Evolutionary conservation across 2,797 vertebrate species (phyloP).

Genomic region (Neosilurus hyrtlii): DNA sequence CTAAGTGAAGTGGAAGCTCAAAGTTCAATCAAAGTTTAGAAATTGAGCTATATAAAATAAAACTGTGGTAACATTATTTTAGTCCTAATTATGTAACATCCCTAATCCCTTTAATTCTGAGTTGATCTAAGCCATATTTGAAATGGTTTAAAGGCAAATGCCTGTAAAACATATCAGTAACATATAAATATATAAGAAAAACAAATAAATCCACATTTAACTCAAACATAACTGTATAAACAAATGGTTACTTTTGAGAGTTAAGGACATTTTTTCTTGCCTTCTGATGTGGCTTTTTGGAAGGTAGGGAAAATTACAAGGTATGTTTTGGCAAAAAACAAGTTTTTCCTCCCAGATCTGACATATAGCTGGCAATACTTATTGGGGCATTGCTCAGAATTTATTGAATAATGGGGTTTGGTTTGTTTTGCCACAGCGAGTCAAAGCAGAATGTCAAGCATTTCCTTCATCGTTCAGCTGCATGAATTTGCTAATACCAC

Average conservation of each 20-base stretch:
- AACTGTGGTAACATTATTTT: conserved; percentile 20
- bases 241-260: conserved; percentile 63
- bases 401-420: conserved; percentile 60
- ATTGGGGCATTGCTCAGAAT: conserved; percentile 48
- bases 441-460: conserved; percentile 55
- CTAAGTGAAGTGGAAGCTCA: not conserved
- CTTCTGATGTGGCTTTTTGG: conserved; percentile 69
- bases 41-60: not conserved
- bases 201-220: conserved; percentile 61
- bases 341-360: conserved; percentile 66
- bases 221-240: conserved; percentile 66
- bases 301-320: conserved; percentile 78
- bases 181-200: conserved; percentile 53
- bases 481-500: conserved; percentile 50
- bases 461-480: conserved; percentile 53
- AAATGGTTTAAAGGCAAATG: conserved; percentile 61
- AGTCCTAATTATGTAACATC: conserved; percentile 10
- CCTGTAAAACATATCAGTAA: conserved; percentile 63
- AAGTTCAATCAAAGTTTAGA: not conserved
- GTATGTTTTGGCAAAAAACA: conserved; percentile 61
- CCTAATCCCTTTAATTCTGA: conserved; percentile 32
- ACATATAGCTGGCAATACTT: conserved; percentile 69
- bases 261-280: conserved; percentile 66
- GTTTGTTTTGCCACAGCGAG: conserved; percentile 52
- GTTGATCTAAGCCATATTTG: conserved; percentile 24